These are phyloP conservation scores for Neopipo cinnamomea DNA, from an alignment of 2,113 vertebrate species.

Conservation along the genomic window DNA sequence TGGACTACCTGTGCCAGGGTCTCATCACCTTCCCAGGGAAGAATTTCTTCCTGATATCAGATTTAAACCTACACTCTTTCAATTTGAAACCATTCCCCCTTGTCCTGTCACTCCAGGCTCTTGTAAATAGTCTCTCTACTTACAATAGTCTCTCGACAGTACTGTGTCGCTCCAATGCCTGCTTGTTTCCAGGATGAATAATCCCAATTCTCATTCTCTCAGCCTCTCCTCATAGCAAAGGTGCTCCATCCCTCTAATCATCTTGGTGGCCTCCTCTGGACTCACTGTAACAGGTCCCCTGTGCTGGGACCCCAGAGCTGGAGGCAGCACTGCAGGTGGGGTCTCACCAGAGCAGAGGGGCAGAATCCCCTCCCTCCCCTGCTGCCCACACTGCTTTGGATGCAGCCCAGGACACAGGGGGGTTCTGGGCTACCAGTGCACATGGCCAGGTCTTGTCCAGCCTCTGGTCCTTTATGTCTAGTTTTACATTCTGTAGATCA, in stretches of 20 bases:
- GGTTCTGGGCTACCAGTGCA: background rate
- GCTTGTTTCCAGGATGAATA: rapidly evolving
- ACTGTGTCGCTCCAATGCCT: rapidly evolving
- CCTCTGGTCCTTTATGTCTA: background rate
- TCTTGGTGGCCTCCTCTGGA: background rate
- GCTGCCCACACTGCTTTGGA: background rate
- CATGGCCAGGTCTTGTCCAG: too few relatives aligned
- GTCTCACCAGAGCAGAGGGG: background rate
- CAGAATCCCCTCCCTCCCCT: background rate
- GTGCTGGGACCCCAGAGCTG: background rate
- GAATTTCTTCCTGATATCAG: background rate
- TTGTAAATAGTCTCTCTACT: too few relatives aligned
- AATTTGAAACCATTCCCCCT: background rate
- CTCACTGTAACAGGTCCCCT: background rate
- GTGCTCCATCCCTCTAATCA: background rate
- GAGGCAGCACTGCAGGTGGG: background rate
- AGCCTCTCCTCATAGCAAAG: background rate
- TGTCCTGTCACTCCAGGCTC: background rate
- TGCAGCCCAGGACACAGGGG: rapidly evolving
- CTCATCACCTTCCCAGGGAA: background rate
- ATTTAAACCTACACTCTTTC: background rate
- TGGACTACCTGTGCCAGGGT: background rate
- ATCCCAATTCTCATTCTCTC: rapidly evolving
- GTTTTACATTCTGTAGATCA: background rate
- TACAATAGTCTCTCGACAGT: too few relatives aligned